Evolutionary conservation across 2,113 vertebrate species (phyloP), one percentile per base, ranked within the genome.

Genomic region (Illadopsis cleaveri): DNA sequence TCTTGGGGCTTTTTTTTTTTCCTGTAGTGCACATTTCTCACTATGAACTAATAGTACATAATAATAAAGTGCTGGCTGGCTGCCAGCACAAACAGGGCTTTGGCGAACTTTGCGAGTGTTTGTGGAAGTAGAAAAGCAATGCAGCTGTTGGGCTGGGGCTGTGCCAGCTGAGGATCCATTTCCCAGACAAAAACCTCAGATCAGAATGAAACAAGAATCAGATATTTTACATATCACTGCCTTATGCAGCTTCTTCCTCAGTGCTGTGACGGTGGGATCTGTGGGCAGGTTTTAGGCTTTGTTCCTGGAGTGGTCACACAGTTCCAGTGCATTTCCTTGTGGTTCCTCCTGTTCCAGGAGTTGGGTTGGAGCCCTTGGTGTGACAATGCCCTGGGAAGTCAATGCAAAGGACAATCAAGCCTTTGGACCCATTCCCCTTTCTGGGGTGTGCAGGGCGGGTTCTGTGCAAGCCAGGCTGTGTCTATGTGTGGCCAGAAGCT

Each of bases 31-130:
- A 81, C 93, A 84, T 96, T 97, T 98, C 97, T 98, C 96, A 87
- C 96, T 96, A 45, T 85, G 96, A 97, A 96, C 95, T 97, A 97
- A 98, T 95, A 92, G 96, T 96, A 94, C 96, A 95, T 95, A 84
- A 98, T 96, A 97, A 96, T 97, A 97, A 97, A 96, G 62, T 31
- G 71, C 81, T 97, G 98, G 96, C 79, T 27, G 47, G 15, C 65
- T 58, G 97, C 98, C 98, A 98, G 84, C 40, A 27, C 87, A 96
- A 97, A 86, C 92, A 97, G 64, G 93, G 57, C 75, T 97, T 92
- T 98, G 98, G 97, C 90, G 89, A 93, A 96, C 91, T 97, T 96
- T 58, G 60, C 10, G 73, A 82, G 62, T 97, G 96, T 97, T 98
- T 98, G 97, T 96, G 93, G 92, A 97, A 96, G 97, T 89, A 83